Evolutionary conservation across 2,888 invertebrate genomes (phyloP), one percentile per base, ranked within the genome.

Genomic region (Stomorhina lunata): DNA sequence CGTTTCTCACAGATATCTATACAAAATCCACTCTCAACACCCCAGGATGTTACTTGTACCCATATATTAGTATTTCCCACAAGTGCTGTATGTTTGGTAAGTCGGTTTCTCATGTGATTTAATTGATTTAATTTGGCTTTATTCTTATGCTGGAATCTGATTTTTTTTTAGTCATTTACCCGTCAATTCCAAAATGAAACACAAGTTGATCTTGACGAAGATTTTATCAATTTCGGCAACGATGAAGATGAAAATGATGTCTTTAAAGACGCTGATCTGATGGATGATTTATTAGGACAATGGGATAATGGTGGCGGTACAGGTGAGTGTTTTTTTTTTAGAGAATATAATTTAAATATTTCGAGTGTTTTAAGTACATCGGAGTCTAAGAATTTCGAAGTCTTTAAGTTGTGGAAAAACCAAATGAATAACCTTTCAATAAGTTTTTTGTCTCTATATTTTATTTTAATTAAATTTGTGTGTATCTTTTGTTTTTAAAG

Each of bases 31-130:
- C 93, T 99, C 87, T 96, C 97, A 86, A 99, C 99, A 80, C 99
- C 99, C 5, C 95, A 98, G 84, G 99, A 99, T 92, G 97, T 98
- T 84, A 96, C 98, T 76, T 97, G 97, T 90, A 99, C 99, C 80
- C 99, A 99, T 91, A 99, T 99, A 86, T 94, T 99, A 86, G 99
- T 99, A 86, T 99, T 99, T 92, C 99, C 99, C 63, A 99, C 98
- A 45, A 98, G 97, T 81, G 98, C 98, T 50, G 97, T 97, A 76
- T 97, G 98, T 79, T 97, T 97, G 94, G 96, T 96, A 90, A 87
- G 88, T 83, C 45, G n/a, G 7, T 29, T 12, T 9, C 12, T 55
- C 4, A 7, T n/a, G 15, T 12, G n/a, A 48, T 34, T 66, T 9
- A 50, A 12, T 22, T n/a, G n/a, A 1, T 61, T 34, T 12, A 29